Conservation (phyloP, 2,888 invertebrate species). For the Saturnia pavonia region DNA sequence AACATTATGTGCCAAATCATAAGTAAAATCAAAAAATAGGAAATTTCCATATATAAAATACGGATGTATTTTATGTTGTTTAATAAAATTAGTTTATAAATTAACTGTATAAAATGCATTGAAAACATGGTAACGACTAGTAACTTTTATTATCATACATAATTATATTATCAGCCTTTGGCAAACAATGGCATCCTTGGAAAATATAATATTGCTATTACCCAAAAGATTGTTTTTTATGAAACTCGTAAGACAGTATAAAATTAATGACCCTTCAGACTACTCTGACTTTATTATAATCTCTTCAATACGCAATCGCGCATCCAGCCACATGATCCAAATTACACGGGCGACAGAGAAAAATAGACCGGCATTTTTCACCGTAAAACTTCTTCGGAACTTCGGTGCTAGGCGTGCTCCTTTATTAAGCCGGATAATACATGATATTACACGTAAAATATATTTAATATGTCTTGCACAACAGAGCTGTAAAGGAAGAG, state of each 20-base stretch:
- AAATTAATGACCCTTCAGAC: conserved; percentile 61
- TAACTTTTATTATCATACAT: no score
- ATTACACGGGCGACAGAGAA: conserved; percentile 64
- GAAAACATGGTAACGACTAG: no score
- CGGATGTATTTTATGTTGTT: not conserved
- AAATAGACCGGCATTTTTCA: conserved; percentile 69
- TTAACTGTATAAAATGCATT: not conserved
- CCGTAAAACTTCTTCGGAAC: conserved; percentile 43
- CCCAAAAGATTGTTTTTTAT: not conserved
- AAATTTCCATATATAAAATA: not conserved
- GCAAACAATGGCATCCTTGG: not conserved
- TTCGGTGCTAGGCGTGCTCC: conserved; percentile 33
- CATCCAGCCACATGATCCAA: conserved; percentile 65
- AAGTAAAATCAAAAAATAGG: not conserved
- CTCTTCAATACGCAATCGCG: conserved; percentile 61
- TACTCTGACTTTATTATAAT: conserved; percentile 64
- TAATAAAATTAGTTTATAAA: not conserved
- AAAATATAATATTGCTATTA: not conserved
- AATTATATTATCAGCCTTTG: no score
- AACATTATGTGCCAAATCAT: not conserved
- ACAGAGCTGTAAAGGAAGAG: conserved; percentile 36
- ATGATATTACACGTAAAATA: conserved; percentile 29
- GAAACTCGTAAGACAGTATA: conserved; percentile 41
- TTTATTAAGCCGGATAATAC: conserved; percentile 36
- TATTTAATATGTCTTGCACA: conserved; percentile 25